Conservation (phyloP, 2,888 invertebrate species). For the Coremacera marginata region DNA sequence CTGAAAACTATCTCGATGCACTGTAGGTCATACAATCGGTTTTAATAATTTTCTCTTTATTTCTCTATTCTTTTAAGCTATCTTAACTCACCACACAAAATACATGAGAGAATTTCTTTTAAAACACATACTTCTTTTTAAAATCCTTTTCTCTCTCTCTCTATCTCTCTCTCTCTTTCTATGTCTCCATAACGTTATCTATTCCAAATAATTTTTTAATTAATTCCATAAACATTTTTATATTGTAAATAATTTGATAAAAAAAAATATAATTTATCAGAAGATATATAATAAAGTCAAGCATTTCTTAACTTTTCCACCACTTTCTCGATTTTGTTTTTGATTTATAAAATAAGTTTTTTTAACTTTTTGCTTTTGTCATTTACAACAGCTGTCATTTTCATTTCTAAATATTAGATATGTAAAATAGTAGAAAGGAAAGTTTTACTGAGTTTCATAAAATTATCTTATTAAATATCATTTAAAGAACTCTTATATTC, state of each 20-base stretch:
- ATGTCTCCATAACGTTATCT: not conserved
- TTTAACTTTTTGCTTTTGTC: too few species aligned
- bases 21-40: too few species aligned
- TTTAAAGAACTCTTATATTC: too few species aligned
- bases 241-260: too few species aligned
- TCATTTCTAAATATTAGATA: too few species aligned
- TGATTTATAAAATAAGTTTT: not conserved
- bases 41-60: not conserved
- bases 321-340: not conserved
- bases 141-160: not conserved
- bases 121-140: constrained; percentile 16
- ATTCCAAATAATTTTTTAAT: not conserved
- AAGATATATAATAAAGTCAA: too few species aligned
- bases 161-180: not conserved
- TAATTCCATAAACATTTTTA: not conserved
- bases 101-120: constrained; percentile 48
- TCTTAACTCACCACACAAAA: constrained; percentile 69
- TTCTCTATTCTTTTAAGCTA: constrained; percentile 38
- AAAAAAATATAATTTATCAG: too few species aligned
- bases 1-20: too few species aligned
- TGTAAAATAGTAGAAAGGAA: too few species aligned
- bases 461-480: too few species aligned
- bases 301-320: not conserved
- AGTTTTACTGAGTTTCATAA: too few species aligned
- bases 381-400: too few species aligned